Conservation (phyloP, 2,797 vertebrate species). For the Eurystomus glaucurus region DNA sequence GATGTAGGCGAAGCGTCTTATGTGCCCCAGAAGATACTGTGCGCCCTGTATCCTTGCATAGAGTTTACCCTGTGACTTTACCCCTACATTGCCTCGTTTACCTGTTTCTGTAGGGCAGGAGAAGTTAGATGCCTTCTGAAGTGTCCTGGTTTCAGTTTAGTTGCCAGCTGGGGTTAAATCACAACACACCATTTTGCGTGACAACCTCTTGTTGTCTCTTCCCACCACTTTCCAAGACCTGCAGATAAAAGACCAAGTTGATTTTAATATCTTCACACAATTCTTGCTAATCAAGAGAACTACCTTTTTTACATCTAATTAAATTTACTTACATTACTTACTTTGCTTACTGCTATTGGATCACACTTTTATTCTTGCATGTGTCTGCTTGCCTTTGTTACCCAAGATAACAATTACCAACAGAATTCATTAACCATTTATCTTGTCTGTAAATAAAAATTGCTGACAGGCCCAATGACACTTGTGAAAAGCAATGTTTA, state of each 20-base stretch:
- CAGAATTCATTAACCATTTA: not conserved
- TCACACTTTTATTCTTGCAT: not conserved
- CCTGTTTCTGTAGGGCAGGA: not conserved
- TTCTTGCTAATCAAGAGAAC: not conserved
- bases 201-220: not conserved
- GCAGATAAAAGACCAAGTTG: not conserved
- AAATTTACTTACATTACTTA: not conserved
- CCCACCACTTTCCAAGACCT: not conserved
- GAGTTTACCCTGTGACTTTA: not conserved
- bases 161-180: not conserved
- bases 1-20: not conserved
- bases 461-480: not conserved
- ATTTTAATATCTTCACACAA: not conserved
- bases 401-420: not conserved
- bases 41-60: not conserved
- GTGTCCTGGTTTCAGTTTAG: not conserved
- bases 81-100: not conserved
- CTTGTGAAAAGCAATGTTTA: not conserved
- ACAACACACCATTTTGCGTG: not conserved
- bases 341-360: not conserved
- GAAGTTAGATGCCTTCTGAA: not conserved
- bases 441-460: not conserved
- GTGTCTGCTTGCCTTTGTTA: not conserved
- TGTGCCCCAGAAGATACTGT: not conserved
- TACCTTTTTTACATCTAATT: rapidly evolving